A percentile compares a stretch with the other conserved stretches of the same genome.
Conservation (phyloP, 35 echinoderm and acorn worm genomes). For the Amphiura filiformis region DNA sequence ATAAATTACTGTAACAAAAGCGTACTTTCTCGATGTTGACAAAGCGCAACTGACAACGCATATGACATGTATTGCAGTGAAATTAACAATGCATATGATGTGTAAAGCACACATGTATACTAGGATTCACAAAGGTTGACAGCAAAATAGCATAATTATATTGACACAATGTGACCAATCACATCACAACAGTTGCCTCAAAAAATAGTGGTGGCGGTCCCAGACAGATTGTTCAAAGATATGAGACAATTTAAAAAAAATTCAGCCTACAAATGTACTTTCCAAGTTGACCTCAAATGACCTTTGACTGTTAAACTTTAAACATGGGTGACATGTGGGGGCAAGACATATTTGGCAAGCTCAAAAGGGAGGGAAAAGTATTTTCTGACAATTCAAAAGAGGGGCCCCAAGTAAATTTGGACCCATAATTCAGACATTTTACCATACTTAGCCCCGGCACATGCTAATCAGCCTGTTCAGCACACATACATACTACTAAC, state of each 20-base stretch:
- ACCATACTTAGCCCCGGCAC: too few relatives aligned
- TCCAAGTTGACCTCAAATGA: neutral
- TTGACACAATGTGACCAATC: constrained; percentile 8
- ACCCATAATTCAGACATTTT: neutral
- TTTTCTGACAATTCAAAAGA: neutral
- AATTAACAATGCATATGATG: too few relatives aligned
- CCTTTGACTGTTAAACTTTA: neutral
- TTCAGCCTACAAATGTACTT: too few relatives aligned
- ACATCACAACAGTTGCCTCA: neutral
- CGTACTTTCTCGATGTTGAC: too few relatives aligned
- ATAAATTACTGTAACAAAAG: too few relatives aligned
- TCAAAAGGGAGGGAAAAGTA: neutral
- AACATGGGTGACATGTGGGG: neutral
- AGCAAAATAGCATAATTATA: too few relatives aligned
- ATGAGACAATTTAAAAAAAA: too few relatives aligned
- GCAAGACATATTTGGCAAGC: neutral
- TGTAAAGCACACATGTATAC: neutral
- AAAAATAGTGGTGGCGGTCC: neutral
- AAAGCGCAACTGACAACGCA: too few relatives aligned
- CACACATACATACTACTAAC: too few relatives aligned
- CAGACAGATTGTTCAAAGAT: neutral
- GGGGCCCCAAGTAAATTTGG: neutral
- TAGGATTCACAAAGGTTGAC: neutral
- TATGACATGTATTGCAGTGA: too few relatives aligned
- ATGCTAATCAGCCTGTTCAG: too few relatives aligned